These are phyloP conservation scores for Lethenteron reissneri DNA, from an alignment of 2,113 vertebrate species.

Conservation along the genomic window DNA sequence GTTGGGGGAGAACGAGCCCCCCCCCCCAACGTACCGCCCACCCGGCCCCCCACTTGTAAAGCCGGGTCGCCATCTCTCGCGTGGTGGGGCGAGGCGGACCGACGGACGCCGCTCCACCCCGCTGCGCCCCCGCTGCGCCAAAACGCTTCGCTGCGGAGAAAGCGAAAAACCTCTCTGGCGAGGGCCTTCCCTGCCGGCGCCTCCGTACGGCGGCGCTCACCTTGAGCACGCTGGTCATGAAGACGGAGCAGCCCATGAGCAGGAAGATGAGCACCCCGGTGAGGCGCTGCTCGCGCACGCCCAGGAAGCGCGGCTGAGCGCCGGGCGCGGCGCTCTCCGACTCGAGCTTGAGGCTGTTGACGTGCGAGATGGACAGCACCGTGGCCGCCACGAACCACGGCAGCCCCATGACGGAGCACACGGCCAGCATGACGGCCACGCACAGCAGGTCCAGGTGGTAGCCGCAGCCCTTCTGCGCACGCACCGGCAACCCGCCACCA, in stretches of 20 bases:
- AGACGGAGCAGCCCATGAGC: constrained; percentile 91
- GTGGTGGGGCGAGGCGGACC: too few species aligned
- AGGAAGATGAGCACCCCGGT: constrained; percentile 95
- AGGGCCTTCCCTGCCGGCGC: too few species aligned
- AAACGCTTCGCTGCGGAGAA: too few species aligned
- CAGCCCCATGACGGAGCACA: constrained; percentile 88
- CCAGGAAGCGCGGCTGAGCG: constrained; percentile 87
- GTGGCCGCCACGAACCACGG: constrained; percentile 97
- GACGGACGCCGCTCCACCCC: too few species aligned
- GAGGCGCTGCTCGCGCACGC: constrained; percentile 77
- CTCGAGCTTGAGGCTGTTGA: constrained; percentile 84
- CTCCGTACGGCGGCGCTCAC: constrained; percentile 20
- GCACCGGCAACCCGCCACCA: too few species aligned
- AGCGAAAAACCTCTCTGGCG: too few species aligned
- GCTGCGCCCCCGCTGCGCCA: too few species aligned
- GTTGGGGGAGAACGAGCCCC: too few species aligned
- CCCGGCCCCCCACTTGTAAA: too few species aligned
- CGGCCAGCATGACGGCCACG: constrained; percentile 80
- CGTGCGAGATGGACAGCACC: constrained; percentile 85
- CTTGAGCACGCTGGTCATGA: constrained; percentile 88
- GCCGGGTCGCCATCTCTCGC: too few species aligned
- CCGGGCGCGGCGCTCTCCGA: constrained; percentile 85
- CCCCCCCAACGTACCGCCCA: too few species aligned
- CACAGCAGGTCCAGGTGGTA: constrained; percentile 86
- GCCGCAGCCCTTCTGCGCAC: constrained; percentile 71